Percentiles rank a stretch among this genome's conserved stretches.
Conservation (phyloP, 1,140 invertebrate genomes). For the Elysia chlorotica region DNA sequence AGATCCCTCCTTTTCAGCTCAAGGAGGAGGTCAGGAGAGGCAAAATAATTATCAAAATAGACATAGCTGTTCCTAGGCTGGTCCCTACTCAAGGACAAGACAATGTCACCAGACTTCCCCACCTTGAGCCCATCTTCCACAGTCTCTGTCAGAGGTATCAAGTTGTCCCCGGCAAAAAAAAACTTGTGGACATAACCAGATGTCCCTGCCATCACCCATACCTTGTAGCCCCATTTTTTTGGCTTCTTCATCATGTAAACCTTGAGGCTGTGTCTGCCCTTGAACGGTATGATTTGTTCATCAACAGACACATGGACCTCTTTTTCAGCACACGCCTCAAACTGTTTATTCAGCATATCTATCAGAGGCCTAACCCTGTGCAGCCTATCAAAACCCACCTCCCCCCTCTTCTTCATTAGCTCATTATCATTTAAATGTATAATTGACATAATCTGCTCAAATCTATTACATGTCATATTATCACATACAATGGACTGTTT, state of each 20-base stretch:
- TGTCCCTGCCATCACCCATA: not conserved
- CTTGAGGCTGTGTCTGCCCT: not conserved
- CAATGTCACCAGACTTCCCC: not conserved
- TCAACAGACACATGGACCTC: not conserved
- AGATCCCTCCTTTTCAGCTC: not conserved
- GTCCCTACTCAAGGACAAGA: not conserved
- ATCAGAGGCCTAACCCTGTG: not conserved
- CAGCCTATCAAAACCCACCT: not conserved
- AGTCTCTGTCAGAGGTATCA: not conserved
- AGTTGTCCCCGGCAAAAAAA: not conserved
- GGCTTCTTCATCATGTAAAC: not conserved
- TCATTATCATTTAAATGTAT: not conserved
- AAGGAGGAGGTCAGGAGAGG: not conserved
- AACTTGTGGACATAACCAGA: not conserved
- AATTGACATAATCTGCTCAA: not conserved
- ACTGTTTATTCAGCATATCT: not conserved
- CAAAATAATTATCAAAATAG: not conserved
- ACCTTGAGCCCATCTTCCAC: not conserved
- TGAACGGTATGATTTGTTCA: not conserved
- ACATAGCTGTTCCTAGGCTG: not conserved
- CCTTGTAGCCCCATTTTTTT: not conserved
- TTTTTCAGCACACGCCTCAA: not conserved
- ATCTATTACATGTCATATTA: not conserved
- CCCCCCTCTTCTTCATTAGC: not conserved
- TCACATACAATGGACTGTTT: not conserved